Evolutionary conservation across 2,797 vertebrate genomes (phyloP).

Genomic region (Arremon brunneinucha): DNA sequence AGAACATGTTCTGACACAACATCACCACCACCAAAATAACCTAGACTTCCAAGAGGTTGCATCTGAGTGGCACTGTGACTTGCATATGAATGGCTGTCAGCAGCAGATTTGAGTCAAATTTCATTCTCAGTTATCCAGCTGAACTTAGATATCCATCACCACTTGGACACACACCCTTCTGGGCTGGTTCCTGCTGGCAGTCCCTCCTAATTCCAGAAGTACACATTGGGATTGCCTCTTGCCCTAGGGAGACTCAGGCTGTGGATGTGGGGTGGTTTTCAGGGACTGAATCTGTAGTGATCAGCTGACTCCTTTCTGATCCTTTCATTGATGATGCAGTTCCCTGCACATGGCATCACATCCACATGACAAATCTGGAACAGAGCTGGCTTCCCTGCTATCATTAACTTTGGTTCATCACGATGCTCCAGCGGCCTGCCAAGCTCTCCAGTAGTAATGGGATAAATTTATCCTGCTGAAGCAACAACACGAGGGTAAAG

Average conservation of each 20-base stretch:
- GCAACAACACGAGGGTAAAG: background rate
- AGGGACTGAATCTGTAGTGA: background rate
- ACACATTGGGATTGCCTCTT: background rate
- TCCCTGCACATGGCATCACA: background rate
- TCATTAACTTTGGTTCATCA: constrained; percentile 51
- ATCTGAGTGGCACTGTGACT: background rate
- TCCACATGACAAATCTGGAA: constrained; percentile 39
- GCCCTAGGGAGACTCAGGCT: background rate
- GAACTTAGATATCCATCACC: background rate
- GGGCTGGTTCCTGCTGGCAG: background rate
- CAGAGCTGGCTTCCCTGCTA: constrained; percentile 10
- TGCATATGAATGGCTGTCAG: background rate
- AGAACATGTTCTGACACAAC: background rate
- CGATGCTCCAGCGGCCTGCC: background rate
- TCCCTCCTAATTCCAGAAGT: background rate
- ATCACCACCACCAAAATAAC: background rate
- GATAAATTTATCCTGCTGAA: constrained; percentile 41
- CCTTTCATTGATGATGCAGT: constrained; percentile 14
- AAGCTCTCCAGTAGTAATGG: constrained; percentile 45
- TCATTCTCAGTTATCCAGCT: background rate
- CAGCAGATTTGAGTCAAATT: constrained; percentile 11
- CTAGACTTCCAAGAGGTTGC: background rate
- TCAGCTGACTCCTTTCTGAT: background rate
- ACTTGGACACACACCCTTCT: background rate
- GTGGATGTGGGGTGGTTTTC: background rate